Conservation (phyloP, 2,113 vertebrate species). For the Heteronetta atricapilla region DNA sequence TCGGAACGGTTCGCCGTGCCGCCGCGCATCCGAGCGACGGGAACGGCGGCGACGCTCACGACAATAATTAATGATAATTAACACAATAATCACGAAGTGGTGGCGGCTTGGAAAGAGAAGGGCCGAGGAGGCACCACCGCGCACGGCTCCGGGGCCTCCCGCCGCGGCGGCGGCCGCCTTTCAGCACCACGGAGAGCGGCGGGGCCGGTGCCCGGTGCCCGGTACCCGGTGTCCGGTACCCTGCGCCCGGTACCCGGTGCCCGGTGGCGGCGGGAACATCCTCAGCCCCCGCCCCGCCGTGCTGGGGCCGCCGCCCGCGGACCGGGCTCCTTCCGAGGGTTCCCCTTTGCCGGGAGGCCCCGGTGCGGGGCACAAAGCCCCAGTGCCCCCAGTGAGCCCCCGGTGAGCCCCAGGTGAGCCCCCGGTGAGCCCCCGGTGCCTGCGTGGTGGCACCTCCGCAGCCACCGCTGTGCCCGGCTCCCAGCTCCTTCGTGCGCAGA, state of each 20-base stretch:
- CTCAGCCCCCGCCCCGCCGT: neutral
- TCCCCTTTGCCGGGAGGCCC: neutral
- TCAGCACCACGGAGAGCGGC: slow-evolving; percentile 68
- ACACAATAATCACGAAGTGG: neutral
- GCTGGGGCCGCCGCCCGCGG: neutral
- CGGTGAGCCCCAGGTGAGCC: too few species aligned
- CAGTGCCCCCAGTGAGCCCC: too few species aligned
- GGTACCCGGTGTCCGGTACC: too few species aligned
- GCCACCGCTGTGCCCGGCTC: neutral
- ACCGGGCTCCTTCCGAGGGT: neutral
- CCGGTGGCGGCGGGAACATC: neutral
- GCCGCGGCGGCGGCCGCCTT: neutral
- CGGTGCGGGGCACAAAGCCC: neutral
- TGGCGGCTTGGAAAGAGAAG: neutral
- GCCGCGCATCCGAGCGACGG: neutral
- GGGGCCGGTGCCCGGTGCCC: neutral
- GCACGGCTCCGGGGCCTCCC: neutral
- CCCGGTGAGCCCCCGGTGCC: neutral
- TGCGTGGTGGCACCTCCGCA: neutral
- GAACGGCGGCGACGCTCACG: neutral
- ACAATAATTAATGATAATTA: neutral
- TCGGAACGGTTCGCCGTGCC: neutral
- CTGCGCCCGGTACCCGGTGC: neutral
- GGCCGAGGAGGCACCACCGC: neutral
- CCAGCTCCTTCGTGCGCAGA: neutral